phyloP scores from a whole-genome alignment of 2,888 invertebrate genomes.

The Cryptocheilus praepositus region DNA sequence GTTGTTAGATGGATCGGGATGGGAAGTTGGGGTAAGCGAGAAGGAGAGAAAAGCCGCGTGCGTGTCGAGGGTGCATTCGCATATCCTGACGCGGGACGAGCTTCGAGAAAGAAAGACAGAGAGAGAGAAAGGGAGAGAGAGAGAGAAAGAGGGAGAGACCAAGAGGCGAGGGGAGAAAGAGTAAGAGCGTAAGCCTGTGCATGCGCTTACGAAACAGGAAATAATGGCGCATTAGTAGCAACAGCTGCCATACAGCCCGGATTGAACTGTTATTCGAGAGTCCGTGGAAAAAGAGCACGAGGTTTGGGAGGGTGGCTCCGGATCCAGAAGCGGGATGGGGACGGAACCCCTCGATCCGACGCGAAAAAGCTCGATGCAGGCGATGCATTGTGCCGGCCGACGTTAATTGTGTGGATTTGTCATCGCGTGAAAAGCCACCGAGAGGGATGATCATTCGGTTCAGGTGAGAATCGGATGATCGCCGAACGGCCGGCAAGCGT shows the following conservation, averaged over 20 bases:
- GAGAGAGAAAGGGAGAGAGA: too few species aligned
- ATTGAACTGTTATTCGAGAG: constrained; percentile 69
- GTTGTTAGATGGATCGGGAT: too few species aligned
- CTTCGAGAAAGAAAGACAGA: neutral
- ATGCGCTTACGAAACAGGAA: constrained; percentile 58
- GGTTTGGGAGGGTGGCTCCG: constrained; percentile 2
- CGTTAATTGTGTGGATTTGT: constrained; percentile 68
- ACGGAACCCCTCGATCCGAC: constrained; percentile 18
- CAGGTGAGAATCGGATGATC: constrained; percentile 16
- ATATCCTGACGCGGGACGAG: constrained; percentile 18
- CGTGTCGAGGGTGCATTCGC: constrained; percentile 27
- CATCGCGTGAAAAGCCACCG: constrained; percentile 56
- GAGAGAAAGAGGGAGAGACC: too few species aligned
- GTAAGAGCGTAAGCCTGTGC: neutral
- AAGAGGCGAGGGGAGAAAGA: too few species aligned
- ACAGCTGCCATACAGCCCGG: constrained; percentile 67
- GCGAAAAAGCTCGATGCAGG: constrained; percentile 24
- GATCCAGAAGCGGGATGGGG: too few species aligned
- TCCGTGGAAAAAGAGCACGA: constrained; percentile 33
- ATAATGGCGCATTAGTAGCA: constrained; percentile 67
- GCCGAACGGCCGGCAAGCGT: neutral
- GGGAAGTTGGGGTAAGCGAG: neutral
- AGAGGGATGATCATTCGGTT: constrained; percentile 11
- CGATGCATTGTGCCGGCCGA: constrained; percentile 48
- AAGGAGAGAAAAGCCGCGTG: constrained; percentile 8